Evolutionary conservation across 1,140 invertebrate genomes (phyloP), one percentile per base, ranked within the genome.

Genomic region (Gonatopus flavifemur): DNA sequence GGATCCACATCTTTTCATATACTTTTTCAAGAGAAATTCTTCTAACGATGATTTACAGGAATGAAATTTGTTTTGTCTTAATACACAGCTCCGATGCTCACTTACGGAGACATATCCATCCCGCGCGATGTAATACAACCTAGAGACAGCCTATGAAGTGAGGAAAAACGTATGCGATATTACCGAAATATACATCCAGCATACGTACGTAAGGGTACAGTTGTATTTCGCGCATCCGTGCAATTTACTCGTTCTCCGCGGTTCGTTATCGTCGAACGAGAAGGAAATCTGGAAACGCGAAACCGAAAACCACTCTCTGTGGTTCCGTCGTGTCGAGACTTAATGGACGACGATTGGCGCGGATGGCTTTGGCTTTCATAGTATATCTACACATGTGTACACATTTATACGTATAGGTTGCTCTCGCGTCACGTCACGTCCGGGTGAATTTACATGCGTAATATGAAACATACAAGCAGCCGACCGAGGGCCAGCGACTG

Each of bases 391-490:
- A 45, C 10, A 20, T 39, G 21, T 12, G 37, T n/a, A n/a, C n/a
- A n/a, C n/a, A n/a, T 15, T 7, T 43, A 25, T 30, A 43, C 31
- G 15, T 30, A 43, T 42, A 37, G 44, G 39, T 52, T 52, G 51
- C 55, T 61, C 57, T 46, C 41, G 61, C 62, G 58, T 59, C 57
- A 62, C 70, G 71, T 77, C 75, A 76, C 67, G 67, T 77, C 72
- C 75, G 75, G 69, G 72, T 69, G 69, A 76, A 74, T 77, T 74
- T 73, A 72, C 67, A 75, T 69, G 69, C 68, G 64, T 72, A 66
- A 72, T 75, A 68, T 66, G 64, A 74, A 59, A 64, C 60, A 64
- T 55, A 57, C 64, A 52, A 52, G 59, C 49, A 53, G 49, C 46
- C 49, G 24, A 36, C 15, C 31, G 43, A 52, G 48, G 49, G 32